These are phyloP conservation scores for Platalea minor DNA, from an alignment of 2,797 vertebrate genomes.

Conservation along the genomic window DNA sequence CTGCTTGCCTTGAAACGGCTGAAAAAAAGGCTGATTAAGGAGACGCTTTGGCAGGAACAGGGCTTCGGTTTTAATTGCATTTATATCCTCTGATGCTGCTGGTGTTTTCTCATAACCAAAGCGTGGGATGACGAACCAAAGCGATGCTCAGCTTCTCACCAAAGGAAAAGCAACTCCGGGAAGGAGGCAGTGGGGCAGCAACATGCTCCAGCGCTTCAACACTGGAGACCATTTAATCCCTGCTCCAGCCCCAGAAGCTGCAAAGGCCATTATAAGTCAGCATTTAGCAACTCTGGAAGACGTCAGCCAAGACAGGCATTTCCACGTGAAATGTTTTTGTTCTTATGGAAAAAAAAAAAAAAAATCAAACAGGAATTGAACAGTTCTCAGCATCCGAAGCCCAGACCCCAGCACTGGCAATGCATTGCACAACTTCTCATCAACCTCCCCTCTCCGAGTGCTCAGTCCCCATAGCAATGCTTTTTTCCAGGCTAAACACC, in stretches of 20 bases:
- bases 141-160: not conserved
- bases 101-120: not conserved
- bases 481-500: not conserved
- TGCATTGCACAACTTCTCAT: not conserved
- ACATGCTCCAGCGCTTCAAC: not conserved
- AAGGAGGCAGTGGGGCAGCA: not conserved
- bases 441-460: not conserved
- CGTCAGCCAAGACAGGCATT: constrained; percentile 62
- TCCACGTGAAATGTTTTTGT: constrained; percentile 32
- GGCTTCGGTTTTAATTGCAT: not conserved
- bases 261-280: constrained; percentile 55
- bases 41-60: not conserved
- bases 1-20: not conserved
- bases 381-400: not conserved
- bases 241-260: constrained; percentile 60
- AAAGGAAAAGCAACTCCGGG: not conserved
- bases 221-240: not conserved
- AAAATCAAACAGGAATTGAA: constrained; percentile 8
- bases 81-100: not conserved
- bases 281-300: not conserved
- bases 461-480: fast-evolving
- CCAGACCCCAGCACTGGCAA: not conserved
- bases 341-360: not conserved
- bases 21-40: not conserved
- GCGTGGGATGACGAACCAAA: not conserved